Evolutionary conservation across 2,797 vertebrate species (phyloP).

Genomic region (Mormyrus proboscirostris): DNA sequence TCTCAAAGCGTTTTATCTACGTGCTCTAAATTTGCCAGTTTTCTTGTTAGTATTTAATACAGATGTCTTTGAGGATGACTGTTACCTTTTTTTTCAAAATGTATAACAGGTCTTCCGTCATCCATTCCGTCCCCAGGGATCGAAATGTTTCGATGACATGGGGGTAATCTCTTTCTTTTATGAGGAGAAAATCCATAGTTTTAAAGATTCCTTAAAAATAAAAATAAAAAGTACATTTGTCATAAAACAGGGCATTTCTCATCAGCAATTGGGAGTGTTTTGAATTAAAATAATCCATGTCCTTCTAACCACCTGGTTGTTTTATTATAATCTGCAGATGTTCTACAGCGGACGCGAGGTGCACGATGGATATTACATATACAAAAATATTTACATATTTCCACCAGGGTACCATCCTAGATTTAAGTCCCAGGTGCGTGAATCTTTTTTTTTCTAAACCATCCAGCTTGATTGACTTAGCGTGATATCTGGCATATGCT

Average conservation of each 20-base stretch:
- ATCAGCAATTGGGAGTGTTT: not conserved
- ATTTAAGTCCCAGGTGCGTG: not conserved
- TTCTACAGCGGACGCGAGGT: constrained; percentile 4
- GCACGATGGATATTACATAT: constrained; percentile 8
- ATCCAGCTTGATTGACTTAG: not conserved
- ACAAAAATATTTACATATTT: constrained; percentile 19
- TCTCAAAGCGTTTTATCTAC: not conserved
- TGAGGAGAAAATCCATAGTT: not conserved
- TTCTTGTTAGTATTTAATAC: not conserved
- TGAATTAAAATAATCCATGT: not conserved
- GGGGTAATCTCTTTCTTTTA: constrained; percentile 4
- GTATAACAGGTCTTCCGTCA: constrained; percentile 12
- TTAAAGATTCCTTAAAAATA: not conserved
- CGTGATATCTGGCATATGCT: not conserved
- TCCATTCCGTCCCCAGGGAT: constrained; percentile 6
- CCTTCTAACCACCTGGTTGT: not conserved
- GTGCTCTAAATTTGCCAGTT: not conserved
- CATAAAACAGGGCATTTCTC: not conserved
- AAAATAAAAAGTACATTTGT: not conserved
- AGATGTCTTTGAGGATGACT: not conserved
- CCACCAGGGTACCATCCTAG: not conserved
- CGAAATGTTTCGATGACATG: not conserved
- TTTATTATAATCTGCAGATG: not conserved
- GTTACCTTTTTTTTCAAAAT: not conserved
- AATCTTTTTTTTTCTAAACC: not conserved